Conservation (phyloP, 2,888 invertebrate species). For the Heliconius hortense region DNA sequence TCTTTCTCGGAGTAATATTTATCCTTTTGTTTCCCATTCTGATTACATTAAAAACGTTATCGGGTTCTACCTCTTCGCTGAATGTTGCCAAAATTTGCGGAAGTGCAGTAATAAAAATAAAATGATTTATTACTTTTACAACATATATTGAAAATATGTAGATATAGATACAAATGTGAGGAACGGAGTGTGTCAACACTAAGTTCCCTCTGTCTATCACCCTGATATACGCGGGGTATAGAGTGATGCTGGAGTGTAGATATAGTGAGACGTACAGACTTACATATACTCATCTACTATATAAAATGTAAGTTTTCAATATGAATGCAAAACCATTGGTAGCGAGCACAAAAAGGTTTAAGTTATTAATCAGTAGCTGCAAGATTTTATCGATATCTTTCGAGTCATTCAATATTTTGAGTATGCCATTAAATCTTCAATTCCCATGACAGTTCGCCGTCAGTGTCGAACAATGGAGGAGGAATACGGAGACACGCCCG, state of each 20-base stretch:
- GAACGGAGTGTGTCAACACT: too few species aligned
- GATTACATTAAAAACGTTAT: background rate
- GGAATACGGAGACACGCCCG: slow-evolving; percentile 51
- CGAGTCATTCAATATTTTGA: slow-evolving; percentile 42
- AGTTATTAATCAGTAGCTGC: slow-evolving; percentile 42
- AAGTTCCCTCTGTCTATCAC: too few species aligned
- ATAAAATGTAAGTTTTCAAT: slow-evolving; percentile 14
- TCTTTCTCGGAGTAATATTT: background rate
- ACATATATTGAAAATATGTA: too few species aligned
- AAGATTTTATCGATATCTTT: slow-evolving; percentile 38
- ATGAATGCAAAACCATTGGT: slow-evolving; percentile 37
- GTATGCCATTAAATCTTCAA: slow-evolving; percentile 42
- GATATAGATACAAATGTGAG: too few species aligned
- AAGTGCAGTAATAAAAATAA: too few species aligned
- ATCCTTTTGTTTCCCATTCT: too few species aligned
- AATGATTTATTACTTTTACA: too few species aligned
- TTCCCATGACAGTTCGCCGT: slow-evolving; percentile 60
- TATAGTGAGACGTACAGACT: background rate
- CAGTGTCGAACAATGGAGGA: slow-evolving; percentile 50
- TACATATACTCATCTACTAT: background rate
- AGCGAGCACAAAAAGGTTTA: slow-evolving; percentile 37
- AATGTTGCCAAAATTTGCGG: too few species aligned
- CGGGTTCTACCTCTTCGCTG: background rate
- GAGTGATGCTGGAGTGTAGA: too few species aligned
- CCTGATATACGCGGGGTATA: too few species aligned